Evolutionary conservation across 1,140 invertebrate species (phyloP), one percentile per base, ranked within the genome.

Genomic region (Bilobella aurantiaca): DNA sequence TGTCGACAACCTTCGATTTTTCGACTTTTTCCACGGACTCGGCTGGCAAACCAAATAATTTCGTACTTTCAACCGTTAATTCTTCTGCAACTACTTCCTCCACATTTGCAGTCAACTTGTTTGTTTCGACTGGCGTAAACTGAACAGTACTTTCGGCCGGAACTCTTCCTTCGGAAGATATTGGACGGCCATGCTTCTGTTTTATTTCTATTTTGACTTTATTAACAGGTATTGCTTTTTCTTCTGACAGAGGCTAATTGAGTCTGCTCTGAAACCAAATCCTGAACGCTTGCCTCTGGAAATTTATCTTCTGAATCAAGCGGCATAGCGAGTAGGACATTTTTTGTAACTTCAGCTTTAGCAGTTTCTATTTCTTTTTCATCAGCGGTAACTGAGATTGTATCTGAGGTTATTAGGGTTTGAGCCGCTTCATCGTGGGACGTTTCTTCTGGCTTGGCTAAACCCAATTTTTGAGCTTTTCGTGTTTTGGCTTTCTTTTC

Each of bases 221-320:
- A 12, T 59, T 59, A 14, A 59, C 28, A 21, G 16, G 16, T 14
- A 59, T 28, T 59, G 25, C 58, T 25, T 5, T 14, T 32, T 59
- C 58, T 8, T 16, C 27, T 32, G 58, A 21, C 28, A 8, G 16
- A 27, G 16, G n/a, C 58, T 8, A 14, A 21, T 12, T 3, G 30
- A 28, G 18, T 21, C 30, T 32, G 23, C 30, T 59, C 58, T 27
- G 58, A 16, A 12, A 28, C 23, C 18, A 16, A 16, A 28, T 59
- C 28, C 5, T 28, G 23, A 14, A 59, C 8, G 25, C 21, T 29
- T 53, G 59, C 58, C 25, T 62, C 64, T 2, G 1, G 34, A 5
- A 32, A 12, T 28, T 61, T 53, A 21, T 67, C 65, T 31, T 62
- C 58, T n/a, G 32, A 2, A 37, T 63, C 47, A 27, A 56, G 29